Evolutionary conservation across 2,113 vertebrate species (phyloP), one percentile per base, ranked within the genome.

Genomic region (Plotosus lineatus): DNA sequence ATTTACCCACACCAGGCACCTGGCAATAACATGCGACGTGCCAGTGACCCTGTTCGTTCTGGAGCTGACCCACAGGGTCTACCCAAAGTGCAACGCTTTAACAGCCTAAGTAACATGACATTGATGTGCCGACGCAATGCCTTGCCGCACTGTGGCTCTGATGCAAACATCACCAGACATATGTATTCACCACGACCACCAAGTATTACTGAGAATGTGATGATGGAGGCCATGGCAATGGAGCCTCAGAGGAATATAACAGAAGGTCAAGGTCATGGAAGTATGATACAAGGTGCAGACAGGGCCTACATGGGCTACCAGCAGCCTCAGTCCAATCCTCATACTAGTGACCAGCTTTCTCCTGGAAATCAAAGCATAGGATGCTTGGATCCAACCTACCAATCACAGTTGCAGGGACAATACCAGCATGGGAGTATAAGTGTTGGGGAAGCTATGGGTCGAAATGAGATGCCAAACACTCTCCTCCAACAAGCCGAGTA

Each of bases 161-260:
- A 97, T 7, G 87, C 89, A 48, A 92, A 90, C 71, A 87, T 95
- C 28, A 79, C 92, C 63, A 84, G 90, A 21, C 95, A 94, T 10
- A 88, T 95, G 85, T 98, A 98, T 89, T 96, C 97, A 5, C 96
- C 97, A 0, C 94, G 93, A 0, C 95, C 98, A 0, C 95, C 96
- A 14, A 96, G 96, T 89, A 98, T 99, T 84, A 95, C 91, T 0
- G 98, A 98, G 86, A 97, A 98, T 1, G 93, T 96, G 4, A 91
- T 94, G 90, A 92, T 94, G 93, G 94, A 94, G 79, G 89, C 95
- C 26, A 88, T 98, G 92, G 94, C 92, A 40, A 84, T 94, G 77
- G 94, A 91, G 48, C 85, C 91, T 42, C 89, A 90, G 2, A 86
- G 88, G 0, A 56, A 61, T 19, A 65, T 87, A 8, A 19, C 69